Conservation (phyloP, 2,888 invertebrate species). For the Strigamia transsilvanica region DNA sequence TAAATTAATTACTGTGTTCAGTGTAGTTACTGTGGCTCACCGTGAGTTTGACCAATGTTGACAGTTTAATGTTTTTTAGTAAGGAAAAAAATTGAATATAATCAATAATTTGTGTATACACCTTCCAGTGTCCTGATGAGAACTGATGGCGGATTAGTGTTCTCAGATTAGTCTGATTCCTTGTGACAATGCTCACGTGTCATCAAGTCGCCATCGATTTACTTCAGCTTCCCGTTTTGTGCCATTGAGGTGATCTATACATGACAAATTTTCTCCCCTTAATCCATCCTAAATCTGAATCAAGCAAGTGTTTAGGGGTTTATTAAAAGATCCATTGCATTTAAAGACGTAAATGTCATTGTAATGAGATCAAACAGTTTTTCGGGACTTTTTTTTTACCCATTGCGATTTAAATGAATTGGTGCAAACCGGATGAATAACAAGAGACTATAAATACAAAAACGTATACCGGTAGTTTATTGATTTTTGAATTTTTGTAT, state of each 20-base stretch:
- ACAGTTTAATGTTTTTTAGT: constrained; percentile 16
- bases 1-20: not conserved
- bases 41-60: constrained; percentile 13
- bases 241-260: not conserved
- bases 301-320: not conserved
- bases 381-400: not conserved
- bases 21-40: not conserved
- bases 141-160: constrained; percentile 39
- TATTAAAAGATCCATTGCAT: not conserved
- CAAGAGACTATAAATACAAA: too few relatives aligned
- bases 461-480: too few relatives aligned
- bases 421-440: too few relatives aligned
- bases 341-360: not conserved
- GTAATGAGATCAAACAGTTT: not conserved
- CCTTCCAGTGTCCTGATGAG: constrained; percentile 17
- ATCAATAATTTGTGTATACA: not conserved
- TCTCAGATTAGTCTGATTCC: constrained; percentile 38
- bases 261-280: constrained; percentile 14
- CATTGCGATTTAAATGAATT: too few relatives aligned
- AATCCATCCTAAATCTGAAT: not conserved
- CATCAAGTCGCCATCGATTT: constrained; percentile 22
- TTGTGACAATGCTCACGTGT: constrained; percentile 34
- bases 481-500: too few relatives aligned
- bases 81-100: not conserved
- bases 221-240: not conserved